A percentile compares a stretch with the other conserved stretches of the same genome.
Evolutionary conservation across 2,797 vertebrate genomes (phyloP).

Genomic region (Holocentrus rufus): DNA sequence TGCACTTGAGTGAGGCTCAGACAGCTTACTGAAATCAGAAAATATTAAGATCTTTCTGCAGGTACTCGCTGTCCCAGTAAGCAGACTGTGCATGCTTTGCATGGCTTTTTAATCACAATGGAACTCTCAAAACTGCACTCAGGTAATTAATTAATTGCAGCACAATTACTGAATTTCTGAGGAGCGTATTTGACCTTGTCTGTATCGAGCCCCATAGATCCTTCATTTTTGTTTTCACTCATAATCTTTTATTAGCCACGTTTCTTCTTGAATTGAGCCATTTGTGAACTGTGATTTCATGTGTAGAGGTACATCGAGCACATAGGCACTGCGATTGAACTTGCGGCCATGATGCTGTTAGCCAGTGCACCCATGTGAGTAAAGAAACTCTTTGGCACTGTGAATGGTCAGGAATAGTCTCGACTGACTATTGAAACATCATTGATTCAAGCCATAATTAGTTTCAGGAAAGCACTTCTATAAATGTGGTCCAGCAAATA

Average conservation of each 20-base stretch:
- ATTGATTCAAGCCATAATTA: neutral
- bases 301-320: neutral
- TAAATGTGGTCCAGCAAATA: neutral
- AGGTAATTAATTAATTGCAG: neutral
- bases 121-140: slow-evolving; percentile 9
- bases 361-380: neutral
- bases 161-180: neutral
- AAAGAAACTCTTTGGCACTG: neutral
- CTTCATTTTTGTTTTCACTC: neutral
- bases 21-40: slow-evolving; percentile 40
- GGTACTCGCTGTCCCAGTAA: slow-evolving; percentile 1
- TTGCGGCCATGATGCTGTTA: no score
- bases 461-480: neutral
- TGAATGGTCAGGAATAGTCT: neutral
- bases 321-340: no score
- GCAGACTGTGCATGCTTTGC: slow-evolving; percentile 9
- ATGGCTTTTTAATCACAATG: slow-evolving; percentile 4
- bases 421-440: neutral
- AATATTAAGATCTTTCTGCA: slow-evolving; percentile 23
- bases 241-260: neutral
- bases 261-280: neutral
- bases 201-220: neutral
- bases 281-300: neutral
- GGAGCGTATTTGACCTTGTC: neutral
- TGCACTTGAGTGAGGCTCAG: slow-evolving; percentile 53